Evolutionary conservation across 2,888 invertebrate genomes (phyloP).

Genomic region (Abrostola tripartita): DNA sequence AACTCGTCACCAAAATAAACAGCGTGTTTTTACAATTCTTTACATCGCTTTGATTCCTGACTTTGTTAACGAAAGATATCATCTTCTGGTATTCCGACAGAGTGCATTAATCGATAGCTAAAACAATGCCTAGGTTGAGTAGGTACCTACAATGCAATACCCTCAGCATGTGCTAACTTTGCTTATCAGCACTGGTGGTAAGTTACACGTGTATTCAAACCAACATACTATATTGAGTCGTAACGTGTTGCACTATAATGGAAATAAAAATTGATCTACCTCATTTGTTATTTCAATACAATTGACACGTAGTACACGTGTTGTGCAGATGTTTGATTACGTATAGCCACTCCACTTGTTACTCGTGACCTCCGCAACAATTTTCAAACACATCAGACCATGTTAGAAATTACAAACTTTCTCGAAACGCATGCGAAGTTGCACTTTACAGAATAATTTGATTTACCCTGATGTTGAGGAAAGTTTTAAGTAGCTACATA

Average conservation of each 20-base stretch:
- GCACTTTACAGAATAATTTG: not conserved
- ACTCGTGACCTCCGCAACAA: constrained; percentile 1
- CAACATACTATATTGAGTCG: constrained; percentile 1
- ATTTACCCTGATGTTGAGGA: no score
- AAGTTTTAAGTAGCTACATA: no score
- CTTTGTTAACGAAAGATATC: no score
- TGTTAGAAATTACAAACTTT: not conserved
- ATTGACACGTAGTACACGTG: constrained; percentile 16
- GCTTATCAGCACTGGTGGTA: not conserved
- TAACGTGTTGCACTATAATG: constrained; percentile 16
- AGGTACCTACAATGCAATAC: not conserved
- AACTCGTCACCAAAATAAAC: no score
- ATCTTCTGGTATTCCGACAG: no score
- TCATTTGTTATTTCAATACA: constrained; percentile 19
- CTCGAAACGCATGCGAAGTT: not conserved
- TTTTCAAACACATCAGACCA: not conserved
- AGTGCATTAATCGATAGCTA: not conserved
- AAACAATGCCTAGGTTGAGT: not conserved
- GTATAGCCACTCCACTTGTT: constrained; percentile 7
- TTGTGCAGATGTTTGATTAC: constrained; percentile 10
- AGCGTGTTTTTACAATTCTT: no score
- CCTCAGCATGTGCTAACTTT: not conserved
- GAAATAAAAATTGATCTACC: constrained; percentile 20
- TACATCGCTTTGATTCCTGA: no score
- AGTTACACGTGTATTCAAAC: constrained; percentile 9